Evolutionary conservation across 2,113 vertebrate species (phyloP).

Genomic region (Solea solea): DNA sequence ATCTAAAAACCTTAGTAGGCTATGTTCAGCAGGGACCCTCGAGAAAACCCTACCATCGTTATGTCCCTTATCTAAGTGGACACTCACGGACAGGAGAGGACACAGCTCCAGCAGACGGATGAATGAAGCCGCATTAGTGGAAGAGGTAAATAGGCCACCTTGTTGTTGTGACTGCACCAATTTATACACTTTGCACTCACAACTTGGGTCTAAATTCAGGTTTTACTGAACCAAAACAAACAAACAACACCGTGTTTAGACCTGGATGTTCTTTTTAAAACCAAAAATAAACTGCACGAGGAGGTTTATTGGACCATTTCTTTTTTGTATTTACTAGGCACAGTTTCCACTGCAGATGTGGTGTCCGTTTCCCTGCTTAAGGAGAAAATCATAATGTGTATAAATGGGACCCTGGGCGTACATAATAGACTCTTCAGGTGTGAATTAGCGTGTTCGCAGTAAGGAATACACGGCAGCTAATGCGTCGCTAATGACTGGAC

Average conservation of each 20-base stretch:
- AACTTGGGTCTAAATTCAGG: slow-evolving; percentile 3
- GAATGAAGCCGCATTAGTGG: slow-evolving; percentile 32
- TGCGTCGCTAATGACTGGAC: slow-evolving; percentile 37
- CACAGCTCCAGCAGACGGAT: slow-evolving; percentile 8
- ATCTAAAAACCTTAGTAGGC: no score
- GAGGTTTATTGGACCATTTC: slow-evolving; percentile 7
- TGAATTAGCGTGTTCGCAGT: slow-evolving; percentile 1
- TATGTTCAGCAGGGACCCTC: no score
- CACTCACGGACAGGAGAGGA: slow-evolving; percentile 17
- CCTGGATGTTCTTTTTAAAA: neutral
- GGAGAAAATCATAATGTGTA: slow-evolving; percentile 15
- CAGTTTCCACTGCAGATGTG: no score
- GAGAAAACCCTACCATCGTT: neutral
- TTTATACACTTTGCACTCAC: slow-evolving; percentile 12
- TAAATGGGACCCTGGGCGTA: slow-evolving; percentile 27
- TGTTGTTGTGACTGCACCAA: slow-evolving; percentile 13
- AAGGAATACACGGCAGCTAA: slow-evolving; percentile 27
- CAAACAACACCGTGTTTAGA: neutral
- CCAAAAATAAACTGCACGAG: slow-evolving; percentile 11
- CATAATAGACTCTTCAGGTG: slow-evolving; percentile 42
- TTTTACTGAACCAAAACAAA: slow-evolving; percentile 26
- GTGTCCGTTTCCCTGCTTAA: neutral
- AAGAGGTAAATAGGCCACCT: slow-evolving; percentile 47
- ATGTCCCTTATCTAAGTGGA: slow-evolving; percentile 3
- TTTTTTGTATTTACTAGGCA: slow-evolving; percentile 23